Evolutionary conservation across 2,113 vertebrate species (phyloP), one percentile per base, ranked within the genome.

Genomic region (Hippocampus zosterae): DNA sequence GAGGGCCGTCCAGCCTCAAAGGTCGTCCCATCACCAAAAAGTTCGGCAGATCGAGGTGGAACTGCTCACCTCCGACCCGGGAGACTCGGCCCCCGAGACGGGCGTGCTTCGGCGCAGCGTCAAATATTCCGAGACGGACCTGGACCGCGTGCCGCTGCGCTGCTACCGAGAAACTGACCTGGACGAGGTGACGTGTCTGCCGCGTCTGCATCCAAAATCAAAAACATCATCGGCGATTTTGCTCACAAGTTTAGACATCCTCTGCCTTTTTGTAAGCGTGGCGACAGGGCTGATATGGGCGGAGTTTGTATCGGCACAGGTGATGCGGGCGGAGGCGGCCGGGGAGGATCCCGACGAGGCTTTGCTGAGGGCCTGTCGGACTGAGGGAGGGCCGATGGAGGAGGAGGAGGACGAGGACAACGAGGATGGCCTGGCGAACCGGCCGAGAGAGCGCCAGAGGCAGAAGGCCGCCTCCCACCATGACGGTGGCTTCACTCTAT

Each of bases 101-200:
- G 91, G 88, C 72, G 88, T 88, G 83, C 92, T 95, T 86, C 93
- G 88, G 61, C 90, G 92, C 57, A 93, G 92, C 0, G 81, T 96
- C 64, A 95, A 95, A 67, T 98, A 98, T 87, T 98, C 96, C 0
- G 96, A 99, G 89, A 99, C 97, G 0, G 96, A 99, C 65, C 88
- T 99, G 90, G 97, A 99, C 83, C 92, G 93, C 0, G 95, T 98
- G 65, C 95, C 97, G 0, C 89, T 96, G 88, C 92, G 95, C 76
- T 96, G 95, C 91, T 99, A 98, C 88, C 89, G 92, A 0, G 97
- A 99, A 87, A 99, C 97, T 5, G 92, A 99, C 85, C 95, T 99
- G 0, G 97, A 99, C 2, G 95, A 98, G 87, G 96, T 98, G 52
- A 80, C 21, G 11, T 2, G 33, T 37, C 33, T 37, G 33, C 33